Base-by-base conservation (phyloP, 2,797 vertebrate species). In the Nothura maculosa region DNA sequence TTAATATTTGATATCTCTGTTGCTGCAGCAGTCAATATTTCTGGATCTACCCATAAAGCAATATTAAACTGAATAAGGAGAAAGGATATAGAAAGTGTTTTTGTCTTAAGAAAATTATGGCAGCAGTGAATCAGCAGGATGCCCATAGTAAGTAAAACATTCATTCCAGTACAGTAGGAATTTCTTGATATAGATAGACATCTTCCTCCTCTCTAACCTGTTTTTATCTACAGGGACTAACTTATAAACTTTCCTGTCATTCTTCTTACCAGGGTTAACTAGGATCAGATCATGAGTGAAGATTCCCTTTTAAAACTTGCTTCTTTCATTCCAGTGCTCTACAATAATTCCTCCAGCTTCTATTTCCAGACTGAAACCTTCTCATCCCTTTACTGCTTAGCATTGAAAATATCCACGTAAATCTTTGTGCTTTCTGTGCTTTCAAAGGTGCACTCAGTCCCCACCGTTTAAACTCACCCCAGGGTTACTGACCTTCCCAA, bases 221-320 rank as follows among this genome's bases (percentile, higher is more conserved):
- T 83, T 69, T 47, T 30, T 79, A 34, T 25, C 73, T 93, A 57
- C 18, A 50, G 45, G 42, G 66, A 66, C 58, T 81, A 75, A 74
- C 73, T 85, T 76, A 13, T 43, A 76, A 63, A 36, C 4, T 3
- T 57, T 83, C 50, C 34, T 48, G 14, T 75, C 60, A 48, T 84
- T 89, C 3, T 6, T 86, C 64, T 93, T 50, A 62, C 3, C 15
- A 22, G 79, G 87, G 76, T 91, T 94, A 96, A 89, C 63, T 84
- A 70, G 84, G 91, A 93, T 87, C 87, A 81, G 54, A 85, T 72
- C 20, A 32, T 47, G 87, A 89, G 76, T 89, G 85, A 89, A 87
- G 73, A 75, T 68, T 87, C 45, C 61, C n/a, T 83, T 94, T 92
- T 45, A 76, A 79, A 89, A 70, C 43, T 87, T 79, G 5, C 30